Percentiles rank a stretch among this genome's conserved stretches.
Conservation (phyloP, 2,888 invertebrate species). For the Calliscelio sp. region DNA sequence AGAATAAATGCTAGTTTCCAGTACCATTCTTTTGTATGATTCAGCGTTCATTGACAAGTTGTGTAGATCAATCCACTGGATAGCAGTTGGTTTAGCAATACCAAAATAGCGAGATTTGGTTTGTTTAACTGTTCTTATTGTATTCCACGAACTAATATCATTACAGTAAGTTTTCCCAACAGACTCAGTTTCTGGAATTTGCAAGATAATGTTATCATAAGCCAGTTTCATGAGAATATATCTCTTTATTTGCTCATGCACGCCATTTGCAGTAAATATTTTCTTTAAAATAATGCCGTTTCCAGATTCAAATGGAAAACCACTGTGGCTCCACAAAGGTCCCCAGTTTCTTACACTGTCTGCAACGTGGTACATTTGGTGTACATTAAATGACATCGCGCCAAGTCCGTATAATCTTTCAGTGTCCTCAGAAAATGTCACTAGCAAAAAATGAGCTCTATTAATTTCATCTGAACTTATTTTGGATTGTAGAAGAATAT, state of each 20-base stretch:
- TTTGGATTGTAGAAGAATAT: slow-evolving; percentile 31
- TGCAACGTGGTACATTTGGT: slow-evolving; percentile 46
- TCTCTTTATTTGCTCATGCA: slow-evolving; percentile 29
- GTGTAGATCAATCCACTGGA: slow-evolving; percentile 7
- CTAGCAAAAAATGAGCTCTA: background rate
- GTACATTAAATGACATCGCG: slow-evolving; percentile 56
- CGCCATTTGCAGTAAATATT: slow-evolving; percentile 15
- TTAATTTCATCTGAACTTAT: too few species aligned
- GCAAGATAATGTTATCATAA: background rate
- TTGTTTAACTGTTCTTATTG: background rate
- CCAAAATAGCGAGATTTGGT: slow-evolving; percentile 15
- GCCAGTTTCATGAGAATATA: slow-evolving; percentile 18
- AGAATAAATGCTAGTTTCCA: background rate
- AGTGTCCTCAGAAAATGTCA: background rate
- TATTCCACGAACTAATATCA: slow-evolving; percentile 1
- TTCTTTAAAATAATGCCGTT: background rate
- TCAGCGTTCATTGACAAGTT: background rate
- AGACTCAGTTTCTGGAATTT: background rate
- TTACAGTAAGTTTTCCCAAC: slow-evolving; percentile 19
- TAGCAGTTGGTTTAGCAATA: background rate
- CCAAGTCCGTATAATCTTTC: slow-evolving; percentile 32
- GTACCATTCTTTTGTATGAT: slow-evolving; percentile 14
- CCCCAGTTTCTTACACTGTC: background rate
- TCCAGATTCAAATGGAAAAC: too few species aligned
- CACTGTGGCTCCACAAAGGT: too few species aligned